Percentiles rank a stretch among this genome's conserved stretches.
phyloP scores from a whole-genome alignment of 1,140 invertebrate genomes.

The Harpegnathos saltator region DNA sequence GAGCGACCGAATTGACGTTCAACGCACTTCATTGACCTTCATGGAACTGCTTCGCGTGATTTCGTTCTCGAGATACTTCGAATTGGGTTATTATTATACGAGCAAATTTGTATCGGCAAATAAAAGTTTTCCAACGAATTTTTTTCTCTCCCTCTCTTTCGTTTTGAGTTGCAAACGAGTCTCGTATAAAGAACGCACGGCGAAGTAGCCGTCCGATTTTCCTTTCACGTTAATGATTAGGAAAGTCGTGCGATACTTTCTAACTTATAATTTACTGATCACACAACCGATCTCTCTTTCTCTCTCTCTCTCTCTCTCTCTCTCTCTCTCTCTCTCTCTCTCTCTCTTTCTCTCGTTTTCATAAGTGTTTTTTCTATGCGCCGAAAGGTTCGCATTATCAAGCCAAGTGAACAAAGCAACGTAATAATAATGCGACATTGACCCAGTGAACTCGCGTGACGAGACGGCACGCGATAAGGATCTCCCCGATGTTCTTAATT shows the following conservation, averaged over 20 bases:
- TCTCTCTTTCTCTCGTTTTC: too few relatives aligned
- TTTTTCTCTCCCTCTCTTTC: too few relatives aligned
- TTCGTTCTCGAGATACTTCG: not conserved
- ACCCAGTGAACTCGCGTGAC: conserved; percentile 43
- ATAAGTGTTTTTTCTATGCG: not conserved
- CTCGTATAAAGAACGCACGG: not conserved
- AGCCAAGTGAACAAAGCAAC: conserved; percentile 15
- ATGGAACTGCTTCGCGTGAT: not conserved
- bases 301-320: too few relatives aligned
- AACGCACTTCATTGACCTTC: not conserved
- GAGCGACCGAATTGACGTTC: conserved; percentile 14
- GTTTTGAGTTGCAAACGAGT: not conserved
- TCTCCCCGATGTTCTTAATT: conserved; percentile 42
- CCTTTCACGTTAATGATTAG: conserved; percentile 6
- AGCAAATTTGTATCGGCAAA: not conserved
- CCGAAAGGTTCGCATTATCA: not conserved
- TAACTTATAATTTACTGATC: conserved; percentile 29
- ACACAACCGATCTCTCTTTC: not conserved
- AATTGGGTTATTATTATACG: not conserved
- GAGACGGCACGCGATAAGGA: conserved; percentile 29
- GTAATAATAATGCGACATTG: too few relatives aligned
- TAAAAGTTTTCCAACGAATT: too few relatives aligned
- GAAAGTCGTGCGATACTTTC: conserved; percentile 41
- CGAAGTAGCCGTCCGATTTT: conserved; percentile 1
- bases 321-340: too few relatives aligned